A percentile compares a stretch with the other conserved stretches of the same genome.
Conservation (phyloP, 2,113 vertebrate genomes). For the Crotophaga sulcirostris region DNA sequence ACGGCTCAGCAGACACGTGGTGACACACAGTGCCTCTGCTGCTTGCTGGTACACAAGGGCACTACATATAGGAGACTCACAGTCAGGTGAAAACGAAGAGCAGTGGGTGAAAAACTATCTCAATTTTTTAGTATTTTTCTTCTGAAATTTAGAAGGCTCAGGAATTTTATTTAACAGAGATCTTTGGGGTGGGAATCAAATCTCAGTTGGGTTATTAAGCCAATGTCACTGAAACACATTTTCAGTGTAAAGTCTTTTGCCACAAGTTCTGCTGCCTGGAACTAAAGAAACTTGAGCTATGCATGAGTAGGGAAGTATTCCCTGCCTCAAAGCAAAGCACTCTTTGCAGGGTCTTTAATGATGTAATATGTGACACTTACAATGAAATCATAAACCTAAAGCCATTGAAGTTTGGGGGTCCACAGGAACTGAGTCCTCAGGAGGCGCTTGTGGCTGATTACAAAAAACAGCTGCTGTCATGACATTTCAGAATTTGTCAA, state of each 20-base stretch:
- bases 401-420: neutral
- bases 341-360: neutral
- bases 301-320: neutral
- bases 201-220: neutral
- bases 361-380: neutral
- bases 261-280: neutral
- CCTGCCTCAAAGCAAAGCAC: neutral
- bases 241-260: neutral
- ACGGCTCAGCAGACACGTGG: neutral
- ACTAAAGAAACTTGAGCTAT: neutral
- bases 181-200: neutral
- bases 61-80: accelerated
- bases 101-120: neutral
- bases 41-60: neutral
- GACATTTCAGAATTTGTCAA: neutral
- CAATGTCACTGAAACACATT: neutral
- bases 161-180: neutral
- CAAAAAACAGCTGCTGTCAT: neutral
- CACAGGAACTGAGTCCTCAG: neutral
- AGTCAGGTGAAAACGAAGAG: neutral
- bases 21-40: neutral
- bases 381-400: neutral
- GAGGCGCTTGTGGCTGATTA: neutral
- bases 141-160: neutral
- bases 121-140: neutral